A percentile compares a stretch with the other conserved stretches of the same genome.
These are phyloP conservation scores for Sarcophaga caerulescens DNA, from an alignment of 2,888 invertebrate genomes.

Conservation along the genomic window DNA sequence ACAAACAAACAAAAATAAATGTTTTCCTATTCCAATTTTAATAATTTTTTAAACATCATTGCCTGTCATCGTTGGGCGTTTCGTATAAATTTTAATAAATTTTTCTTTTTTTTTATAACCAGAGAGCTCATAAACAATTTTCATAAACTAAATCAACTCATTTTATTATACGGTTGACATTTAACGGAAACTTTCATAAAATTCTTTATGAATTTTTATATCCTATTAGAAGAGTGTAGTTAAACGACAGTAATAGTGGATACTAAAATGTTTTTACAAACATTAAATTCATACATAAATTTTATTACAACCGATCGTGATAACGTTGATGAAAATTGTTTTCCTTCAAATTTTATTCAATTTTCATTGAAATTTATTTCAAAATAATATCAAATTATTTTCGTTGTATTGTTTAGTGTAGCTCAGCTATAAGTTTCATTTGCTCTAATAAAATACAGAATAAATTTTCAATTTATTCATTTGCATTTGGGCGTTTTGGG, in stretches of 20 bases:
- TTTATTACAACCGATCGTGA: too few relatives aligned
- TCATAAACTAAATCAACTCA: conserved; percentile 56
- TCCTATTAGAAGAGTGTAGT: not conserved
- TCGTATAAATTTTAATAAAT: conserved; percentile 45
- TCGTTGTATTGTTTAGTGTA: not conserved
- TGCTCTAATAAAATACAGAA: not conserved
- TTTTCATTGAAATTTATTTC: too few relatives aligned
- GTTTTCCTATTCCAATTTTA: conserved; percentile 16
- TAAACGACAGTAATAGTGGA: not conserved
- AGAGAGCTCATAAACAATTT: conserved; percentile 60
- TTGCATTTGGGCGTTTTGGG: not conserved
- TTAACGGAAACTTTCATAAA: conserved; percentile 56
- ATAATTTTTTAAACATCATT: conserved; percentile 38
- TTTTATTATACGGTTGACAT: conserved; percentile 51
- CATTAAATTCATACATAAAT: too few relatives aligned
- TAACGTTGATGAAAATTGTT: too few relatives aligned
- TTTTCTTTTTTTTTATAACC: conserved; percentile 29
- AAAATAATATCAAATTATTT: too few relatives aligned
- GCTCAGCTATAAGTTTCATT: not conserved
- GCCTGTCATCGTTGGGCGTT: conserved; percentile 28
- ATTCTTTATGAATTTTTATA: conserved; percentile 51
- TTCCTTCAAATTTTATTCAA: too few relatives aligned
- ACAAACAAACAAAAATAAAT: not conserved
- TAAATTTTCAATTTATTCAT: conserved; percentile 18
- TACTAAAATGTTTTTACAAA: not conserved